phyloP scores from a whole-genome alignment of 2,113 vertebrate species.

The Cinclus cinclus region DNA sequence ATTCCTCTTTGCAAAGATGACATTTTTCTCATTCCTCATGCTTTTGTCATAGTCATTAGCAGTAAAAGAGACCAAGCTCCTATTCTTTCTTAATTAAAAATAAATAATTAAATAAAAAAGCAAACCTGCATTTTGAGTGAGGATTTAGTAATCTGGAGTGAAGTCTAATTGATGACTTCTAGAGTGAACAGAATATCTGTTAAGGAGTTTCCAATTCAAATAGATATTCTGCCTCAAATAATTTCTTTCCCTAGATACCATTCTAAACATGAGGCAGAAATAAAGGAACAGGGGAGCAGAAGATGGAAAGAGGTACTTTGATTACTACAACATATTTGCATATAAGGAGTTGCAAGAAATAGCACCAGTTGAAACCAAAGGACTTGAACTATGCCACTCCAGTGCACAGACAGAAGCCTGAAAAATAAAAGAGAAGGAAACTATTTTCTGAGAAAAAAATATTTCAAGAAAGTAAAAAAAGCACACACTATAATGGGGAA shows the following conservation, averaged over 20 bases:
- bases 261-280: not conserved
- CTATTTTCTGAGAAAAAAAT: not conserved
- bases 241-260: not conserved
- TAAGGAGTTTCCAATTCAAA: not conserved
- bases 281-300: not conserved
- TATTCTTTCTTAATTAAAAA: not conserved
- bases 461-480: conserved; percentile 30
- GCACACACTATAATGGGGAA: not conserved
- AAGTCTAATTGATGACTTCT: not conserved
- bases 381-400: not conserved
- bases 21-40: conserved; percentile 36
- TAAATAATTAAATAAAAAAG: not conserved
- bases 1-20: conserved; percentile 21
- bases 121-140: not conserved
- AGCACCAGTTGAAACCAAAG: not conserved
- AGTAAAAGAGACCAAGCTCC: not conserved
- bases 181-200: not conserved
- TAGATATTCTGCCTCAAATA: not conserved
- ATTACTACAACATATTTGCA: not conserved
- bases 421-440: not conserved
- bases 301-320: not conserved
- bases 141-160: not conserved
- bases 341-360: not conserved
- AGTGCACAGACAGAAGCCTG: not conserved
- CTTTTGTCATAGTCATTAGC: not conserved